phyloP scores from a whole-genome alignment of 2,888 invertebrate species.

The Quadriops clusia region DNA sequence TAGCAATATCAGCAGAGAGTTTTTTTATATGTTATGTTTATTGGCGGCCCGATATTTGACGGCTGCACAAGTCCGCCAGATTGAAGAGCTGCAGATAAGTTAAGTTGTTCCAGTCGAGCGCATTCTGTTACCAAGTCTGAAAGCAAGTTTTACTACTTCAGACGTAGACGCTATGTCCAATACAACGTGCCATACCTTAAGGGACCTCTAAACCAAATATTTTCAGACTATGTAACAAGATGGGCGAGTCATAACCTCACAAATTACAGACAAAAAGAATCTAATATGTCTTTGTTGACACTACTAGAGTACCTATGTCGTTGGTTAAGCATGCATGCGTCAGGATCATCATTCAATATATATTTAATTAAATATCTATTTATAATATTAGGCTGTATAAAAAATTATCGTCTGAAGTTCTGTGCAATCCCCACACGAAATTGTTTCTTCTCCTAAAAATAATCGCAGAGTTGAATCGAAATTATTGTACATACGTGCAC shows the following conservation, averaged over 20 bases:
- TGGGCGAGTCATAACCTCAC: too few relatives aligned
- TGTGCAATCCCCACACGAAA: slow-evolving; percentile 8
- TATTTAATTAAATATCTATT: slow-evolving; percentile 32
- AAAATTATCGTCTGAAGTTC: too few relatives aligned
- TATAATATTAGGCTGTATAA: slow-evolving; percentile 23
- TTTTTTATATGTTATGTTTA: slow-evolving; percentile 13
- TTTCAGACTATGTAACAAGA: too few relatives aligned
- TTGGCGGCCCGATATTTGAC: too few relatives aligned
- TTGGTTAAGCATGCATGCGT: slow-evolving; percentile 24
- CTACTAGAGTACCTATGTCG: slow-evolving; percentile 39
- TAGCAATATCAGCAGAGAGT: slow-evolving; percentile 30
- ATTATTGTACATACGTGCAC: slow-evolving; percentile 4
- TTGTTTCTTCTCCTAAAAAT: slow-evolving; percentile 7
- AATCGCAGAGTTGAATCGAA: slow-evolving; percentile 6
- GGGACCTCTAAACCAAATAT: slow-evolving; percentile 9
- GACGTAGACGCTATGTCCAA: slow-evolving; percentile 6
- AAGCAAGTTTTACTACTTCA: too few relatives aligned
- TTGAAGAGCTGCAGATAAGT: slow-evolving; percentile 3
- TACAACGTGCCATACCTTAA: slow-evolving; percentile 11
- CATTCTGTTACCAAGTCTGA: slow-evolving; percentile 1
- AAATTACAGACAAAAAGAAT: slow-evolving; percentile 8
- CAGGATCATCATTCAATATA: slow-evolving; percentile 27
- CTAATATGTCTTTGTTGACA: slow-evolving; percentile 16
- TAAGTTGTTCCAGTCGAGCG: slow-evolving; percentile 3
- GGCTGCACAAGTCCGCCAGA: slow-evolving; percentile 5